Evolutionary conservation across 2,888 invertebrate species (phyloP), one percentile per base, ranked within the genome.

Genomic region (Lydus trimaculatus): DNA sequence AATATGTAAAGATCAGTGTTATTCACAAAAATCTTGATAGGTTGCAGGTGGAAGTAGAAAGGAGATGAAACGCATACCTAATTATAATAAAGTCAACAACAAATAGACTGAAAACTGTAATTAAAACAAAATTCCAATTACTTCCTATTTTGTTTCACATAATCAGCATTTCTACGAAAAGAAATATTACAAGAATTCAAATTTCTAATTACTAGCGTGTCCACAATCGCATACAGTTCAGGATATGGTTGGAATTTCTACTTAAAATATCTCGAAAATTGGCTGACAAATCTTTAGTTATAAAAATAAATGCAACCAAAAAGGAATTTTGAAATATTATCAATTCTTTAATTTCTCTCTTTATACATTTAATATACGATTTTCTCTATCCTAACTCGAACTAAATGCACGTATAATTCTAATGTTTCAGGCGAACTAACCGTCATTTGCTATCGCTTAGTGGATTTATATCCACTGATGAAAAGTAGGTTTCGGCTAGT

Each of bases 371-470:
- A n/a, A n/a, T n/a, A n/a, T n/a, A n/a, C n/a, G n/a, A n/a, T n/a
- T n/a, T n/a, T 48, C 43, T 43, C 43, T 48, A 20, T 48, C n/a
- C 20, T 20, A 7, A 2, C 20, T 1, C 9, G n/a, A 48, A 15
- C 7, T 15, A 20, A 20, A 48, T 20, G 1, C 48, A 20, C n/a
- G 8, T 20, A 5, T 17, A 7, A 20, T 20, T 61, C 61, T 66
- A 64, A 68, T 61, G 66, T 20, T 33, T 63, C 71, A 58, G 65
- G 67, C 66, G 68, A 68, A 71, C 71, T 67, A 62, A 70, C 70
- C 71, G 71, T 68, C 71, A 71, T 71, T 71, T 71, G 71, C 71
- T 71, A 71, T 71, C 71, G 71, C 71, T n/a, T n/a, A 68, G 68
- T 67, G 62, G 68, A 63, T 67, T 68, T 71, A 71, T 68, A 71